phyloP scores from a whole-genome alignment of 2,888 invertebrate genomes.

The Aethes cnicana region DNA sequence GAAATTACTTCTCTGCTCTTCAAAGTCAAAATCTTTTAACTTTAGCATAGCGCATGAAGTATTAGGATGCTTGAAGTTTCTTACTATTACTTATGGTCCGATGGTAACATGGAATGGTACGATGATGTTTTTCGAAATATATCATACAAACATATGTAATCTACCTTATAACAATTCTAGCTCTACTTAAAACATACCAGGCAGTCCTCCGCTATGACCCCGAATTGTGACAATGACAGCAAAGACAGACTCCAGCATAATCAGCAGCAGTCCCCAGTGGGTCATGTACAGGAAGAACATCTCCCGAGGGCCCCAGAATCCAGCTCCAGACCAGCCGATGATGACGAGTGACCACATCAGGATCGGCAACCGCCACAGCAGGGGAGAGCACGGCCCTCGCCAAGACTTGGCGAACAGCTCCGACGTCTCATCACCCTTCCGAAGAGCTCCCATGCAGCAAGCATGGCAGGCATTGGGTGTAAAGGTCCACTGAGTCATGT shows the following conservation, averaged over 20 bases:
- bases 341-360: slow-evolving; percentile 60
- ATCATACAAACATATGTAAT: no score
- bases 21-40: no score
- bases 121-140: no score
- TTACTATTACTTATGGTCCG: no score
- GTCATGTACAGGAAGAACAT: slow-evolving; percentile 81
- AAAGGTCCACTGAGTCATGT: slow-evolving; percentile 53
- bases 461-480: slow-evolving; percentile 50
- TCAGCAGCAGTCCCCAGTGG: slow-evolving; percentile 77
- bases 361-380: slow-evolving; percentile 70
- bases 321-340: slow-evolving; percentile 55
- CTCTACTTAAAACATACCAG: slow-evolving; percentile 47
- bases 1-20: no score
- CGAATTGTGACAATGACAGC: slow-evolving; percentile 62
- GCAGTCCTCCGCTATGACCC: slow-evolving; percentile 43
- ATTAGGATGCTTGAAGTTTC: no score
- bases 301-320: slow-evolving; percentile 67
- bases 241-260: slow-evolving; percentile 62
- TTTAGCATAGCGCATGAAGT: no score
- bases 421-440: slow-evolving; percentile 50
- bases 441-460: slow-evolving; percentile 56
- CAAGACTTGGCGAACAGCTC: slow-evolving; percentile 61
- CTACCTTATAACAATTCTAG: neutral
- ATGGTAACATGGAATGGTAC: no score
- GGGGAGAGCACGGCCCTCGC: slow-evolving; percentile 53